These are phyloP conservation scores for Neuroterus valhalla DNA, from an alignment of 1,140 invertebrate species.

Conservation along the genomic window DNA sequence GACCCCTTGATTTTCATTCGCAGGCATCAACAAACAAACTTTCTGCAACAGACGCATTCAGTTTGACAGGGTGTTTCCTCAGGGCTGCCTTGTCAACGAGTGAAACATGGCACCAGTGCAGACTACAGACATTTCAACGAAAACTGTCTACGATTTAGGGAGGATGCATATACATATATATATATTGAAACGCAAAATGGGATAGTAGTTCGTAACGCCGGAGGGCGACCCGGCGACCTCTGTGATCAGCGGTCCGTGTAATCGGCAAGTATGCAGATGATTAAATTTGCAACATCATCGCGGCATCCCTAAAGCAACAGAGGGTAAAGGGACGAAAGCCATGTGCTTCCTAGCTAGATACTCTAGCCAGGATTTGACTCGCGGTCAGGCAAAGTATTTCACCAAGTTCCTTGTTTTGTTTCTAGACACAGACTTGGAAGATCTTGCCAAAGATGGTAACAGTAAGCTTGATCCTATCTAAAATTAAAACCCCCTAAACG, in stretches of 20 bases:
- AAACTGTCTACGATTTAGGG: neutral
- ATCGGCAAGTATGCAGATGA: slow-evolving; percentile 77
- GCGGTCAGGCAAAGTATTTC: slow-evolving; percentile 65
- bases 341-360: slow-evolving; percentile 58
- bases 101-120: neutral
- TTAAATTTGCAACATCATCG: slow-evolving; percentile 77
- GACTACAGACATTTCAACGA: neutral
- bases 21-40: too few relatives aligned
- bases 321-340: slow-evolving; percentile 62
- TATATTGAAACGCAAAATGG: neutral
- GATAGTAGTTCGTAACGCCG: slow-evolving; percentile 39
- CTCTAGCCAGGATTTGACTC: slow-evolving; percentile 63
- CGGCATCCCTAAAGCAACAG: slow-evolving; percentile 67
- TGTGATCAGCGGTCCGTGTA: slow-evolving; percentile 75
- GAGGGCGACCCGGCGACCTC: slow-evolving; percentile 66
- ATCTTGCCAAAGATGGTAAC: neutral
- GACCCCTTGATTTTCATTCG: too few relatives aligned
- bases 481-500: neutral
- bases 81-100: neutral
- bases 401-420: slow-evolving; percentile 46
- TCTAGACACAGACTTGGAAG: neutral
- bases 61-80: neutral
- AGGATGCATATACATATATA: neutral
- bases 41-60: slow-evolving; percentile 1
- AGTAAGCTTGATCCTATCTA: neutral